Base-by-base conservation (phyloP, 1,140 invertebrate species). In the Kradibia gibbosae region DNA sequence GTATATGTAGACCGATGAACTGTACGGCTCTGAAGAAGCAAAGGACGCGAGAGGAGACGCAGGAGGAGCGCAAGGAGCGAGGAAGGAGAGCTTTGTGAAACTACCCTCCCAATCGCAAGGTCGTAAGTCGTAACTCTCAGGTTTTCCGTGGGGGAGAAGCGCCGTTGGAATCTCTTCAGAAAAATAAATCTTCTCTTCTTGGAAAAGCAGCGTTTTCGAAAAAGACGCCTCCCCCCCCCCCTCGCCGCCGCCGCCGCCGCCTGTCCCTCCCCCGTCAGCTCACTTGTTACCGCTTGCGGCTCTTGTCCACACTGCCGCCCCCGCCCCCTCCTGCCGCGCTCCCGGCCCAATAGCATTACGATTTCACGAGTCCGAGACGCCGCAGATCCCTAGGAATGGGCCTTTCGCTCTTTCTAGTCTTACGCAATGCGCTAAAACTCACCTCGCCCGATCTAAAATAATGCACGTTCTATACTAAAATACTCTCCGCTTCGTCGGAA, bases 141-240 rank as follows among this genome's bases (percentile, higher is more conserved):
- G 85, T 86, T 86, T 86, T 53, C 42, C 45, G 31, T 39, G 48
- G 50, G 48, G 36, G 48, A 28, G 45, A 79, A 57, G 67, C 78
- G 57, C 55, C 85, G 77, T 71, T 67, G 84, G 87, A 85, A 87
- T 89, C 86, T 88, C 86, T 89, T 88, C 86, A 87, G 83, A 88
- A 90, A 89, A 90, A 90, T 89, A 90, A 89, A 90, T 90, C 88
- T 89, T 88, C 83, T 53, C 84, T 88, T 86, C 87, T 82, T 78
- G 80, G 88, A 89, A 90, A 88, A 87, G 78, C 79, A 83, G 77
- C 65, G n/a, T 77, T 80, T 79, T n/a, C 76, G 45, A 71, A 80
- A 83, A 79, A 76, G 53, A 76, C 7, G 48, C n/a, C 71, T 78
- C 34, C 42, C 60, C 72, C 55, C n/a, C 78, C 70, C 65, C 57